These are phyloP conservation scores for Drosophila austrosaltans DNA, from an alignment of 2,888 invertebrate genomes.

Conservation along the genomic window DNA sequence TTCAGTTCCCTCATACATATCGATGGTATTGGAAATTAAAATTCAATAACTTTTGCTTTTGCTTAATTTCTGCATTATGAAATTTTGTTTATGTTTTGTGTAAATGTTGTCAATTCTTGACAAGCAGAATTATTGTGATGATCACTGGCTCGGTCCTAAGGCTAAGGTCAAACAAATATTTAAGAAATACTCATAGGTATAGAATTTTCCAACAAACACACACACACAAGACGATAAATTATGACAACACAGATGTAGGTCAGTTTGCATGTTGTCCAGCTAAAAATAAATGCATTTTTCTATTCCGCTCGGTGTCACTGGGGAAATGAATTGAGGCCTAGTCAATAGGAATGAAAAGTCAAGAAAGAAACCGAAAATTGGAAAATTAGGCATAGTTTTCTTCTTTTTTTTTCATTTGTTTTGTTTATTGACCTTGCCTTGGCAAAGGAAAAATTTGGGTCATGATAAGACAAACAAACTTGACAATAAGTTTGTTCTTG, in stretches of 20 bases:
- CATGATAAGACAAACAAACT: constrained; percentile 46
- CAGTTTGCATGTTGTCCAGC: constrained; percentile 59
- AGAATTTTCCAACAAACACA: constrained; percentile 19
- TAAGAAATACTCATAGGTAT: constrained; percentile 46
- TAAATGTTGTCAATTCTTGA: constrained; percentile 61
- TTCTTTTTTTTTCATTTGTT: constrained; percentile 22
- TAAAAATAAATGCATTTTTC: constrained; percentile 64
- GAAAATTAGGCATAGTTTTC: constrained; percentile 37
- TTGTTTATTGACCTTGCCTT: constrained; percentile 55
- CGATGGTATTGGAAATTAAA: constrained; percentile 60
- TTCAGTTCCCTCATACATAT: constrained; percentile 21
- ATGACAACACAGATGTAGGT: constrained; percentile 59
- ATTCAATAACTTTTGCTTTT: constrained; percentile 65
- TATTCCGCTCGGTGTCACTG: constrained; percentile 39
- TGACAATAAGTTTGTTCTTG: constrained; percentile 43
- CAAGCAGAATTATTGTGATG: constrained; percentile 27
- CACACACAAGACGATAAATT: constrained; percentile 40
- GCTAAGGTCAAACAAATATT: constrained; percentile 52
- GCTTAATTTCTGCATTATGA: constrained; percentile 21
- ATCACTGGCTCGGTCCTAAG: constrained; percentile 30
- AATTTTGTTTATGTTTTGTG: constrained; percentile 41
- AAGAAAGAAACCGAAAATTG: neutral
- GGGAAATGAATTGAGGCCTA: constrained; percentile 51
- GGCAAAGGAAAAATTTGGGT: constrained; percentile 41
- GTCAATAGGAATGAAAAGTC: constrained; percentile 42